phyloP scores from a whole-genome alignment of 2,113 vertebrate genomes.

The Saimiri boliviensis region DNA sequence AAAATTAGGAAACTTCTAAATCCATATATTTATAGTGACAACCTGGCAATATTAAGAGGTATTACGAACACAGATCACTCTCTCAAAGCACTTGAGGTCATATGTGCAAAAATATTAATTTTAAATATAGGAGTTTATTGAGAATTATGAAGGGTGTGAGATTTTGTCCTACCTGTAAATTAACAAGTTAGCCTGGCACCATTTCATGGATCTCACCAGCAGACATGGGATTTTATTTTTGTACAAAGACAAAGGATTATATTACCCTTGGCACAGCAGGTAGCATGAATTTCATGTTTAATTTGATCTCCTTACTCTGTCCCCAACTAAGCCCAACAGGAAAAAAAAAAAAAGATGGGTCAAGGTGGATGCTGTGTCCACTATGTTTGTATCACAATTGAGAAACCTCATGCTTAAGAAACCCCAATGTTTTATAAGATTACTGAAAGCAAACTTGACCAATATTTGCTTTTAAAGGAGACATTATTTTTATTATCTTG shows the following conservation, averaged over 20 bases:
- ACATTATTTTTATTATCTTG: not conserved
- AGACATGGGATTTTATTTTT: not conserved
- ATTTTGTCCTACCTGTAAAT: not conserved
- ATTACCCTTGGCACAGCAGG: not conserved
- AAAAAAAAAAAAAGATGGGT: not conserved
- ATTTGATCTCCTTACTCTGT: not conserved
- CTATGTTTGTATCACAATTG: not conserved
- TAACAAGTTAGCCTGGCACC: not conserved
- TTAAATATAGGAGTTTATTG: not conserved
- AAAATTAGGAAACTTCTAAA: not conserved
- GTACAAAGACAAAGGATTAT: not conserved
- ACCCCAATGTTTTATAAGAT: not conserved
- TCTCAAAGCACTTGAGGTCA: not conserved
- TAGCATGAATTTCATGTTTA: not conserved
- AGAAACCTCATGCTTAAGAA: not conserved
- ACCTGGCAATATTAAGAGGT: not conserved
- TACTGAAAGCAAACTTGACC: not conserved
- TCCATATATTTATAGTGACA: not conserved
- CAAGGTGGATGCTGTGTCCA: not conserved
- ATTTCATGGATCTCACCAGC: not conserved
- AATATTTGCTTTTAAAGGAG: not conserved
- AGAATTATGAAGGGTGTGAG: not conserved
- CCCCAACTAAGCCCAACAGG: not conserved
- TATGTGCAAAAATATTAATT: not conserved
- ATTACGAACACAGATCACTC: not conserved